A percentile compares a stretch with the other conserved stretches of the same genome.
Conservation (phyloP, 2,888 invertebrate species). For the Zygaena filipendulae region DNA sequence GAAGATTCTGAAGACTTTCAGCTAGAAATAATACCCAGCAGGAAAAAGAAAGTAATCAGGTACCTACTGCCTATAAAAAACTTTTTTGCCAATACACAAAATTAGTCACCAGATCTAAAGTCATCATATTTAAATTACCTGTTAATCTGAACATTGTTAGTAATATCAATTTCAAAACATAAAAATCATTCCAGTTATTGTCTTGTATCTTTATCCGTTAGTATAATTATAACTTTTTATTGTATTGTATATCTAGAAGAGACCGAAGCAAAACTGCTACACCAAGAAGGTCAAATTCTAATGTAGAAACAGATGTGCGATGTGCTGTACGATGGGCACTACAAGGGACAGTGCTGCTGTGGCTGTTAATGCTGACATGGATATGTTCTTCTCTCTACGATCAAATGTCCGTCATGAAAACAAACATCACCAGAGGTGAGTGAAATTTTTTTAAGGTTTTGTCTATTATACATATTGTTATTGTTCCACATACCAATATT, state of each 20-base stretch:
- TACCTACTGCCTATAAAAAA: slow-evolving; percentile 21
- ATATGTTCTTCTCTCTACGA: slow-evolving; percentile 58
- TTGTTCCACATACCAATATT: too few relatives aligned
- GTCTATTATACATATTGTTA: too few relatives aligned
- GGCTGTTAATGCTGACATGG: slow-evolving; percentile 61
- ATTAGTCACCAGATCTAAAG: too few relatives aligned
- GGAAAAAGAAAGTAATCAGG: slow-evolving; percentile 69
- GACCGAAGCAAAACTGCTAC: slow-evolving; percentile 33
- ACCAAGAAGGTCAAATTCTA: slow-evolving; percentile 30
- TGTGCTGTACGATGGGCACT: slow-evolving; percentile 54
- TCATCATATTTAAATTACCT: too few relatives aligned
- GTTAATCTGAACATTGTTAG: too few relatives aligned
- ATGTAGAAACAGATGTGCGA: slow-evolving; percentile 40
- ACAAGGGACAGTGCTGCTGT: slow-evolving; percentile 47
- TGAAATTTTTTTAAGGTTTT: slow-evolving; percentile 1
- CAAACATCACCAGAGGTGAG: slow-evolving; percentile 44
- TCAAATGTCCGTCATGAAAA: slow-evolving; percentile 45
- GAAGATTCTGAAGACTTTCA: slow-evolving; percentile 71
- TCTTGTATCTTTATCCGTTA: too few relatives aligned
- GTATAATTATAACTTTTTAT: too few relatives aligned
- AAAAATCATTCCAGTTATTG: too few relatives aligned
- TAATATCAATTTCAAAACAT: too few relatives aligned
- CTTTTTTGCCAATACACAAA: too few relatives aligned
- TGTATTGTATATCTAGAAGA: slow-evolving; percentile 27
- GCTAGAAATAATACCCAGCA: slow-evolving; percentile 67